A percentile compares a stretch with the other conserved stretches of the same genome.
phyloP scores from a whole-genome alignment of 92 coral and sea anemone species.

The Actinernus sp. region DNA sequence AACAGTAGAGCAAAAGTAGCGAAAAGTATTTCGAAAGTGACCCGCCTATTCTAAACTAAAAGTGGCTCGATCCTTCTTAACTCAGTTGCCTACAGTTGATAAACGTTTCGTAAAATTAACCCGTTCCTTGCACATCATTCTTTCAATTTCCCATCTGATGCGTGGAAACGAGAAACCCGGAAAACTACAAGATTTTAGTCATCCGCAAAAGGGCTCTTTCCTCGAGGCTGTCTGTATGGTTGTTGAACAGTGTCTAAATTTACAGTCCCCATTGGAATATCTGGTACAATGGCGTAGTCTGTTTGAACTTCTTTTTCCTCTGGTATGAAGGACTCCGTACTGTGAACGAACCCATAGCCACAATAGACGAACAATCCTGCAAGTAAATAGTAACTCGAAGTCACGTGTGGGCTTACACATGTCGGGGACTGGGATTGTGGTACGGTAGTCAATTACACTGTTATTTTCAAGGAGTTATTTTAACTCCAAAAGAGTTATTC shows the following conservation, averaged over 20 bases:
- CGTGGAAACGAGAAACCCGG: too few species aligned
- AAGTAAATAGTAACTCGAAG: conserved; percentile 6
- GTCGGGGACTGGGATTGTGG: not conserved
- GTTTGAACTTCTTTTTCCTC: conserved; percentile 6
- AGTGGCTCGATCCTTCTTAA: too few species aligned
- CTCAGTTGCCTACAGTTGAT: too few species aligned
- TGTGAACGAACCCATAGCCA: conserved; percentile 58
- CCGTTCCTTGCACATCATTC: too few species aligned
- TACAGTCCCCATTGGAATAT: conserved; percentile 32
- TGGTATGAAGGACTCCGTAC: conserved; percentile 60
- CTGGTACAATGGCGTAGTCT: conserved; percentile 25
- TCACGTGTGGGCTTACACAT: not conserved
- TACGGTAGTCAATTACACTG: too few species aligned
- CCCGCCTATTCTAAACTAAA: too few species aligned
- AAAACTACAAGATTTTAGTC: too few species aligned
- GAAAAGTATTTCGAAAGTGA: too few species aligned
- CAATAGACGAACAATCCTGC: conserved; percentile 69
- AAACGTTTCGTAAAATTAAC: too few species aligned
- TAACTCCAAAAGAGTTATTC: not conserved
- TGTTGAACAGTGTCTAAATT: conserved; percentile 11
- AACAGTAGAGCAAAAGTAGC: too few species aligned
- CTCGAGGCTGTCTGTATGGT: not conserved
- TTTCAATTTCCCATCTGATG: too few species aligned
- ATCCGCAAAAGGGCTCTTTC: not conserved
- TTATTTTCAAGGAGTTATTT: not conserved